Evolutionary conservation across 1,140 invertebrate species (phyloP).

Genomic region (Cyphomyrmex costatus): DNA sequence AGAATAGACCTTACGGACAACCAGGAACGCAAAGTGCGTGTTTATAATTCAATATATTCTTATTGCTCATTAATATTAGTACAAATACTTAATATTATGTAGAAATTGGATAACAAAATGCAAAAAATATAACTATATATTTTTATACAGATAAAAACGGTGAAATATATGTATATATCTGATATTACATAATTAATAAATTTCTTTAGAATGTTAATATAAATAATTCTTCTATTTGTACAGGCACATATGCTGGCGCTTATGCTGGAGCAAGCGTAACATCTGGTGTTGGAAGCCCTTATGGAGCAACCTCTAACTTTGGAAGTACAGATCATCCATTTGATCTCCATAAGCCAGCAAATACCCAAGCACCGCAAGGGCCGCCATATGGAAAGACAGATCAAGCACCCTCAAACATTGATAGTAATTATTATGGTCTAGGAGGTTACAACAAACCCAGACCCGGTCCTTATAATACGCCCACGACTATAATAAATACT

Average conservation of each 20-base stretch:
- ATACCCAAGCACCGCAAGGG: background rate
- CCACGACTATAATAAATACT: conserved; percentile 13
- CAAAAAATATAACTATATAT: background rate
- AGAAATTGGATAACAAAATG: background rate
- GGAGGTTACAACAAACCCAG: background rate
- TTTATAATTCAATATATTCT: background rate
- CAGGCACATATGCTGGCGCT: background rate
- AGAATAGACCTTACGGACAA: background rate
- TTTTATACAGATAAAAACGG: background rate
- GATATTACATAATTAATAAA: too few relatives aligned
- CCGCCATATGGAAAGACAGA: background rate
- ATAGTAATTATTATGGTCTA: background rate
- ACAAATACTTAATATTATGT: background rate
- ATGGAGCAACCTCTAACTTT: background rate
- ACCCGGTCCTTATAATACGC: background rate
- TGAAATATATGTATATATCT: background rate
- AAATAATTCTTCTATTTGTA: background rate
- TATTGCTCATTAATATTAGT: background rate
- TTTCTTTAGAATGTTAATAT: conserved; percentile 3
- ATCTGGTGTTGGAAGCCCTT: background rate
- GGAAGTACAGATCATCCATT: conserved; percentile 20
- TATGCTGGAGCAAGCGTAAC: background rate
- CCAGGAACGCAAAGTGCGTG: background rate
- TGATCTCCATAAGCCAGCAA: conserved; percentile 9
- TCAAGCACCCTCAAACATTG: background rate